Percentiles rank a stretch among this genome's conserved stretches.
Conservation (phyloP, 2,113 vertebrate genomes). For the Phalacrocorax pelagicus region DNA sequence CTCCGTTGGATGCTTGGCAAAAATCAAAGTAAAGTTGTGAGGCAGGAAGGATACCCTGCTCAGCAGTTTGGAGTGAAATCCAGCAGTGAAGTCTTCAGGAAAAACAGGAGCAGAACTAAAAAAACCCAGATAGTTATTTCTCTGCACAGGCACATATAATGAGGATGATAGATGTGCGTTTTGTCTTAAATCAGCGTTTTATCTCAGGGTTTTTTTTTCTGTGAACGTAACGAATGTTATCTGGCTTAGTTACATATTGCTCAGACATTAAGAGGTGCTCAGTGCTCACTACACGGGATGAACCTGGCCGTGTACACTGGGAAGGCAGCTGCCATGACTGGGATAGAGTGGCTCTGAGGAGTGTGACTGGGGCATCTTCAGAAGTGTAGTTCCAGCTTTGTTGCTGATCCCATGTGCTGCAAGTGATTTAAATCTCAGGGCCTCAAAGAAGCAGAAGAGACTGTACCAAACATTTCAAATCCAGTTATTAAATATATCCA, state of each 20-base stretch:
- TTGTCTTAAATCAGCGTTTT: neutral
- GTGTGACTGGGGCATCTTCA: neutral
- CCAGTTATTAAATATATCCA: neutral
- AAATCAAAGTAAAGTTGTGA: neutral
- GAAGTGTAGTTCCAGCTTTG: neutral
- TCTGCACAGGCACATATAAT: neutral
- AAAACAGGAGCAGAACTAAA: neutral
- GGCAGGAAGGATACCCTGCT: neutral
- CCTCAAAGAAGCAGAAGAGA: neutral
- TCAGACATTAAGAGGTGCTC: neutral
- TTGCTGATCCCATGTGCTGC: neutral
- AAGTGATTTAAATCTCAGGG: neutral
- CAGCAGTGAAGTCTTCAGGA: neutral
- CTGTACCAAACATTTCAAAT: neutral
- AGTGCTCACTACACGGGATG: neutral
- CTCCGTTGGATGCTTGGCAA: neutral
- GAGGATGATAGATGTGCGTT: neutral
- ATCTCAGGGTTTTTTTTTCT: neutral
- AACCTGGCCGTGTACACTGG: neutral
- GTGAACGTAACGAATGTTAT: neutral
- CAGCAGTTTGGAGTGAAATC: neutral
- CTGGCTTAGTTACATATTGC: neutral
- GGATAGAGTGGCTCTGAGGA: neutral
- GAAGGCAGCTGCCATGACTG: neutral
- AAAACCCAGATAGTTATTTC: neutral